Evolutionary conservation across 2,113 vertebrate genomes (phyloP), one percentile per base, ranked within the genome.

Genomic region (Notechis scutatus): DNA sequence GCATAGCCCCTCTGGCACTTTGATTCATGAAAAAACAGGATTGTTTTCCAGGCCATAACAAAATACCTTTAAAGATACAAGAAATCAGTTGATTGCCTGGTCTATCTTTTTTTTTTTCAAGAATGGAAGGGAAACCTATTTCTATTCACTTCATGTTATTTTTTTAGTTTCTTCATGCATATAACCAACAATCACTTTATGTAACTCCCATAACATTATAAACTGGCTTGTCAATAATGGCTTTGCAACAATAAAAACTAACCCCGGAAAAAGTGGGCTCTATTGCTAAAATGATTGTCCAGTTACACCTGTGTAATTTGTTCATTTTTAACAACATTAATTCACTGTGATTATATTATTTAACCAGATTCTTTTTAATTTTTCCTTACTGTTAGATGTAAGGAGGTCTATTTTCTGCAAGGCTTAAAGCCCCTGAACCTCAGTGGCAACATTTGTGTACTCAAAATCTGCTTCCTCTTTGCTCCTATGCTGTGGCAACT

Each of bases 401-500:
- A 61, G 24, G 24, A 61, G 10, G 9, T 10, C 3, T 61, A 10
- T 57, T 94, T 45, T 54, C 85, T 52, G 59, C 88, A 87, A 29
- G 59, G 85, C 74, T 88, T 10, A 24, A 11, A 61, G 42, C 56
- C 21, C 21, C 11, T 14, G n/a, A 59, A 81, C 86, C 20, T 86
- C 86, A 69, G 92, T 85, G 47, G 4, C 47, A 61, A 87, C 7
- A 91, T 92, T 92, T 47, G 42, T 64, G 64, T 86, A 21, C 64
- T 89, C 42, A 23, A 47, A 88, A 94, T 86, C 21, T 87, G 91
- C 92, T 34, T 52, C 92, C 92, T 74, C 4, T 92, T 29, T n/a
- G 55, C 23, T 86, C 87, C 87, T 92, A 34, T 87, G 92, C 92
- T 39, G 1, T 26, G 50, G 81, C 86, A 87, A 57, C 91, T 64